phyloP scores from a whole-genome alignment of 2,797 vertebrate species.

The Stomatorhinus walkeri region DNA sequence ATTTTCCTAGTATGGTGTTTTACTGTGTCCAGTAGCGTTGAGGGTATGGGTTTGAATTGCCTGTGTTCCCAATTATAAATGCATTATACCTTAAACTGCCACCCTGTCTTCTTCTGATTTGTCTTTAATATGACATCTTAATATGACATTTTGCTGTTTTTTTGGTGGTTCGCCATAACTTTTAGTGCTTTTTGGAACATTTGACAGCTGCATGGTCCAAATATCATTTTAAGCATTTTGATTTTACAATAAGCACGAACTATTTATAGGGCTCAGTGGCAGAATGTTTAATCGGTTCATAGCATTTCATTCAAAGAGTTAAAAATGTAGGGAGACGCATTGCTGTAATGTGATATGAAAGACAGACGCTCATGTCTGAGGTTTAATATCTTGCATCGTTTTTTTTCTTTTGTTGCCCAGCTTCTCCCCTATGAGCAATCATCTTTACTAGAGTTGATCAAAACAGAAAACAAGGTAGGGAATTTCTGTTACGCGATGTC shows the following conservation, averaged over 20 bases:
- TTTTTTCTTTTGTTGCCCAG: slow-evolving; percentile 49
- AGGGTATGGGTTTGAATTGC: not conserved
- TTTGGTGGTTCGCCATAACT: not conserved
- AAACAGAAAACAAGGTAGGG: slow-evolving; percentile 95
- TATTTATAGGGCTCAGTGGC: not conserved
- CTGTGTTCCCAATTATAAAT: not conserved
- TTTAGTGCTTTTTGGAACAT: not conserved
- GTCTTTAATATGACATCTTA: not conserved
- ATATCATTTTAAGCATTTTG: not conserved
- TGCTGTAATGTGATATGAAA: not conserved
- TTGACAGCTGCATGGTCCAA: not conserved
- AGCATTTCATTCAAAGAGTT: not conserved
- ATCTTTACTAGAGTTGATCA: slow-evolving; percentile 87
- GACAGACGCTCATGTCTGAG: not conserved
- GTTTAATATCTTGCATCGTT: not conserved
- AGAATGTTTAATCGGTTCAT: not conserved
- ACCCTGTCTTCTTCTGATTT: not conserved
- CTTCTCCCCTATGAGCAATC: slow-evolving; percentile 93
- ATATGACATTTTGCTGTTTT: not conserved
- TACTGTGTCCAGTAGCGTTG: not conserved
- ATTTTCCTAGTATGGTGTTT: not conserved
- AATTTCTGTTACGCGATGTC: not conserved
- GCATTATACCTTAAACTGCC: not conserved
- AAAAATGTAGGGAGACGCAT: not conserved
- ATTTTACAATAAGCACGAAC: not conserved